These are phyloP conservation scores for Ctenochaetus hawaiiensis DNA, from an alignment of 2,797 vertebrate genomes.

Conservation along the genomic window DNA sequence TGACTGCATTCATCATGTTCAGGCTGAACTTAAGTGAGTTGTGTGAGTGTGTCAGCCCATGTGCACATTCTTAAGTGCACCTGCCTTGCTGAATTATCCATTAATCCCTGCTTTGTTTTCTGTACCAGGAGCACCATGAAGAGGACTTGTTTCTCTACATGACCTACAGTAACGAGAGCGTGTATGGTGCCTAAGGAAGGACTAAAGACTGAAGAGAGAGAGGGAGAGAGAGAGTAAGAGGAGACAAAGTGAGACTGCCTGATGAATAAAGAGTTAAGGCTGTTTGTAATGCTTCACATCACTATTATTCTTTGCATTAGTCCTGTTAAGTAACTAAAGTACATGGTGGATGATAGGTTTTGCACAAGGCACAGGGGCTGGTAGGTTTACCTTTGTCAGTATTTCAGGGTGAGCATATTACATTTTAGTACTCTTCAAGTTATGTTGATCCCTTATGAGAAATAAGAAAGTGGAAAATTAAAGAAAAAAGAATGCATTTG, in stretches of 20 bases:
- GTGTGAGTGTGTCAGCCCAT: neutral
- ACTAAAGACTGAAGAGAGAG: slow-evolving; percentile 33
- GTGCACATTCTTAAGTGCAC: neutral
- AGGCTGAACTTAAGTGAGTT: neutral
- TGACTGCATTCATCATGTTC: neutral
- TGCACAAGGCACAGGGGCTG: slow-evolving; percentile 11
- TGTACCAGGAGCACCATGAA: slow-evolving; percentile 93
- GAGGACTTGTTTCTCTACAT: slow-evolving; percentile 98
- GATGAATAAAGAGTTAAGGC: slow-evolving; percentile 37
- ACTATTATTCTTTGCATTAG: slow-evolving; percentile 71
- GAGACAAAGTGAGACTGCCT: slow-evolving; percentile 26
- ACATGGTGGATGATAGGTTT: slow-evolving; percentile 45
- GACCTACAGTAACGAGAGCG: slow-evolving; percentile 98
- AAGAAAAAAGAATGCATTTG: slow-evolving; percentile 16
- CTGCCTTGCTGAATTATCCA: neutral
- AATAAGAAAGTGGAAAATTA: slow-evolving; percentile 39
- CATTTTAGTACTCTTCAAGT: slow-evolving; percentile 54
- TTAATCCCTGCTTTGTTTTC: slow-evolving; percentile 12
- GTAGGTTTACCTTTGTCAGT: slow-evolving; percentile 62
- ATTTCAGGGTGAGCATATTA: slow-evolving; percentile 59
- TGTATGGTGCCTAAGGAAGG: slow-evolving; percentile 92
- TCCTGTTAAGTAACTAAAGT: slow-evolving; percentile 60
- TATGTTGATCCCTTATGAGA: slow-evolving; percentile 40
- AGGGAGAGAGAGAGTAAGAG: slow-evolving; percentile 43
- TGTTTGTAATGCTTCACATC: slow-evolving; percentile 69